Evolutionary conservation across 2,113 vertebrate genomes (phyloP).

Genomic region (Synchiropus splendidus): DNA sequence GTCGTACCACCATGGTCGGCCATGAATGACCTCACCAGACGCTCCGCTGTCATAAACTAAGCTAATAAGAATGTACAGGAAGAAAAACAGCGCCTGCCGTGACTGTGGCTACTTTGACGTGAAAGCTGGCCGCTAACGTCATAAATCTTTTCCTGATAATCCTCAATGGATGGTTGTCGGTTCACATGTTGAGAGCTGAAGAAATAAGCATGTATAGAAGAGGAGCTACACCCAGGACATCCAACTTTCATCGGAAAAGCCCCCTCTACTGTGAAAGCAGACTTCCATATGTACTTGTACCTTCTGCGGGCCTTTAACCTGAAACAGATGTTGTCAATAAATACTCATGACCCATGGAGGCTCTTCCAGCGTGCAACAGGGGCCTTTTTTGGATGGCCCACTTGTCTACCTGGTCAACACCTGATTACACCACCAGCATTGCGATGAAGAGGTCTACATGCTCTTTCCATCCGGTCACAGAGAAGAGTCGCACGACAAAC

Average conservation of each 20-base stretch:
- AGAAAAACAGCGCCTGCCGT: constrained; percentile 69
- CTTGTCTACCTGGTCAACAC: constrained; percentile 70
- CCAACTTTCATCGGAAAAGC: constrained; percentile 60
- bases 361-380: constrained; percentile 60
- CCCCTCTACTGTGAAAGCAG: constrained; percentile 78
- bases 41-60: constrained; percentile 77
- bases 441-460: constrained; percentile 62
- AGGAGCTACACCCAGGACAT: constrained; percentile 65
- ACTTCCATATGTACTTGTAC: constrained; percentile 75
- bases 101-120: constrained; percentile 45
- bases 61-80: constrained; percentile 73
- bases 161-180: constrained; percentile 68
- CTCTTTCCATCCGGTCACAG: constrained; percentile 51
- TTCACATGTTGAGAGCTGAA: constrained; percentile 60
- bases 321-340: constrained; percentile 89
- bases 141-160: constrained; percentile 78
- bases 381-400: constrained; percentile 36
- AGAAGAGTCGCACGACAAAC: constrained; percentile 60
- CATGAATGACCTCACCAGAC: constrained; percentile 84
- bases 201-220: constrained; percentile 28
- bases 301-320: constrained; percentile 73
- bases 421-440: constrained; percentile 82
- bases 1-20: constrained; percentile 66
- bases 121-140: constrained; percentile 38
- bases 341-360: constrained; percentile 73